phyloP scores from a whole-genome alignment of 2,888 invertebrate genomes.

The Brachylomia viminalis region DNA sequence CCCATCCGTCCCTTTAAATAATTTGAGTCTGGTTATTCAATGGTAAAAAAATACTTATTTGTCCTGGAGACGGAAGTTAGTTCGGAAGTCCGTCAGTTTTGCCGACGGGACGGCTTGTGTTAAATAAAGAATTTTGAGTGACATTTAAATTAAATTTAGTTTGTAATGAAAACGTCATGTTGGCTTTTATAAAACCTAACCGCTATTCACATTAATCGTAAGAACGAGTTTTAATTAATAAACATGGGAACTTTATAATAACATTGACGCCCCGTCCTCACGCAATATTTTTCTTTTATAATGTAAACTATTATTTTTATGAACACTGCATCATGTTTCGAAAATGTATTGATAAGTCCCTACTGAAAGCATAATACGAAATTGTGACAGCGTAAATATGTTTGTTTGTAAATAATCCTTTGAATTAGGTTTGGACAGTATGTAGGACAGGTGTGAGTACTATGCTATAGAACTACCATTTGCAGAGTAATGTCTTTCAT shows the following conservation, averaged over 20 bases:
- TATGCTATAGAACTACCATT: too few relatives aligned
- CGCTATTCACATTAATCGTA: neutral
- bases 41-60: too few relatives aligned
- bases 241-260: slow-evolving; percentile 15
- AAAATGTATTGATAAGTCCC: slow-evolving; percentile 14
- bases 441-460: too few relatives aligned
- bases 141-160: slow-evolving; percentile 5
- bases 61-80: too few relatives aligned
- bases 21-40: too few relatives aligned
- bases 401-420: neutral
- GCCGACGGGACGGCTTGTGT: too few relatives aligned
- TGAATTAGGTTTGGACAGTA: too few relatives aligned
- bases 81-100: too few relatives aligned
- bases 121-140: neutral
- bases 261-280: slow-evolving; percentile 22
- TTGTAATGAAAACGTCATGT: slow-evolving; percentile 1
- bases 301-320: slow-evolving; percentile 20
- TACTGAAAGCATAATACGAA: neutral
- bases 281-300: slow-evolving; percentile 25
- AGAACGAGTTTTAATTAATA: slow-evolving; percentile 41
- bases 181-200: neutral
- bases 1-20: too few relatives aligned
- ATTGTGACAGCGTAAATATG: neutral
- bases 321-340: slow-evolving; percentile 18
- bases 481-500: too few relatives aligned